A percentile compares a stretch with the other conserved stretches of the same genome.
These are phyloP conservation scores for Monochamus alternatus DNA, from an alignment of 2,888 invertebrate species.

Conservation along the genomic window DNA sequence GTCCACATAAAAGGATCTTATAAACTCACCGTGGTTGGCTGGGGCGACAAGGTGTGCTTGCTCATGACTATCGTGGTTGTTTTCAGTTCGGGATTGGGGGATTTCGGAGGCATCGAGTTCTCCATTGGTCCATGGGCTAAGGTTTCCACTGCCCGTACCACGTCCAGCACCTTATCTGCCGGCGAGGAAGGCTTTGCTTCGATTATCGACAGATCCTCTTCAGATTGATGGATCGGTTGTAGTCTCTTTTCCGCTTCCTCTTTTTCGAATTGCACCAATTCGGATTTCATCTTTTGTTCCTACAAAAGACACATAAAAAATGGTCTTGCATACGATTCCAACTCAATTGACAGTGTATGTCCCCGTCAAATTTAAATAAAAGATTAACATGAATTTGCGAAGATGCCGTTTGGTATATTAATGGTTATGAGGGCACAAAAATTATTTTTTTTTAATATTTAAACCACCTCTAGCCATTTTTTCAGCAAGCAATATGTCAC, in stretches of 20 bases:
- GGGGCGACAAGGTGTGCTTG: constrained; percentile 90
- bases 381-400: too few species aligned
- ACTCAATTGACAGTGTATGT: neutral
- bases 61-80: constrained; percentile 96
- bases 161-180: constrained; percentile 88
- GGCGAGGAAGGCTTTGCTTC: constrained; percentile 85
- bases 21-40: constrained; percentile 75
- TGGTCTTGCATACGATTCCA: too few species aligned
- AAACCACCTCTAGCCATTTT: too few species aligned
- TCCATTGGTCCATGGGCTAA: constrained; percentile 78
- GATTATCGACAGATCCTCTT: constrained; percentile 68
- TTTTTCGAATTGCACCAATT: constrained; percentile 83
- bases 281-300: constrained; percentile 82
- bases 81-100: constrained; percentile 80
- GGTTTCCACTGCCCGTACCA: constrained; percentile 84
- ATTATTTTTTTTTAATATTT: neutral
- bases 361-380: neutral
- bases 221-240: constrained; percentile 68
- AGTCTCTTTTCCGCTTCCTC: constrained; percentile 75
- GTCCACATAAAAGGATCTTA: constrained; percentile 16
- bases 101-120: constrained; percentile 79
- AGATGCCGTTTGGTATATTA: too few species aligned
- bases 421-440: too few species aligned
- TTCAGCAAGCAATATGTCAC: constrained; percentile 20
- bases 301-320: constrained; percentile 62